phyloP scores from a whole-genome alignment of 2,113 vertebrate species.

The Saguinus midas region DNA sequence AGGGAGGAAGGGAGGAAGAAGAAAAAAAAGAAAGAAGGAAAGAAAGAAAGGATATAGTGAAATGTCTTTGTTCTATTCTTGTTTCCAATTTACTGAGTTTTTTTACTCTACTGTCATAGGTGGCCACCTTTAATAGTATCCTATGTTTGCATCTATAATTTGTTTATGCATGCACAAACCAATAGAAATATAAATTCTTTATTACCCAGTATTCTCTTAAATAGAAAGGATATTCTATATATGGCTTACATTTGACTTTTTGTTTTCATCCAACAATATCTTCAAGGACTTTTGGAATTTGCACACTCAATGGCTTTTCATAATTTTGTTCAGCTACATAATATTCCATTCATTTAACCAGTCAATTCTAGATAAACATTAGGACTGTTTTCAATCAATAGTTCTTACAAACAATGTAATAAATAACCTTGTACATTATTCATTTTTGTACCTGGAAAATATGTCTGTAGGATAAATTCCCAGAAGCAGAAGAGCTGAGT shows the following conservation, averaged over 20 bases:
- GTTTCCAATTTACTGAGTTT: not conserved
- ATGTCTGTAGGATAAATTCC: not conserved
- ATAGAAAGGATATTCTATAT: not conserved
- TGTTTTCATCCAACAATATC: not conserved
- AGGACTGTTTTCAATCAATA: not conserved
- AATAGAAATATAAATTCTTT: not conserved
- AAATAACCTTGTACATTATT: not conserved
- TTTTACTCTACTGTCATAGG: not conserved
- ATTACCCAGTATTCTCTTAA: not conserved
- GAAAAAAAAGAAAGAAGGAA: not conserved
- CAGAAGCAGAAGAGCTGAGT: not conserved
- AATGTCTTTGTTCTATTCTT: not conserved
- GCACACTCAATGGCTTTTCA: not conserved
- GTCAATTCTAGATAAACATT: not conserved
- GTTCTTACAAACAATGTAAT: not conserved
- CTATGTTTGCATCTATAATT: not conserved
- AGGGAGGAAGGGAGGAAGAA: too few species aligned
- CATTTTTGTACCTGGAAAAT: not conserved
- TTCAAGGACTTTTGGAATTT: not conserved
- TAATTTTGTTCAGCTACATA: not conserved
- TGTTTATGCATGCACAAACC: not conserved
- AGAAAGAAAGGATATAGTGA: not conserved
- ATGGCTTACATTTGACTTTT: not conserved
- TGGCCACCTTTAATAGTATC: not conserved
- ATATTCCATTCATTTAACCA: not conserved